These are phyloP conservation scores for Paraplagusia blochii DNA, from an alignment of 2,113 vertebrate genomes.

Conservation along the genomic window DNA sequence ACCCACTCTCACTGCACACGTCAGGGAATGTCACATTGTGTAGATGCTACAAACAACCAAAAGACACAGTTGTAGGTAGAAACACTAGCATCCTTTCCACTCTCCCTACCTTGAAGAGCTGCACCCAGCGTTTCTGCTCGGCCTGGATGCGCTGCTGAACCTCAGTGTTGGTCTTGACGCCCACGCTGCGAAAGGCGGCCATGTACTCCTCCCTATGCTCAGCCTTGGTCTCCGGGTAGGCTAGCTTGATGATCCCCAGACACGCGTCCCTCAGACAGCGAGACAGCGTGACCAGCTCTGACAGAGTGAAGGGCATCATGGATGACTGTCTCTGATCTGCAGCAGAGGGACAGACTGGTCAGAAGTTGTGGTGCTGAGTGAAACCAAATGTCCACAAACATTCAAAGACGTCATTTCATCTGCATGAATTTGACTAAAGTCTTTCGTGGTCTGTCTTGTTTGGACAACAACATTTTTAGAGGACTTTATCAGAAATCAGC, in stretches of 20 bases:
- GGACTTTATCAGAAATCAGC: neutral
- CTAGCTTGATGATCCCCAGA: slow-evolving; percentile 95
- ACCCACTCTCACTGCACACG: no score
- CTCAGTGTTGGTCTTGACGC: slow-evolving; percentile 84
- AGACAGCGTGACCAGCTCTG: slow-evolving; percentile 88
- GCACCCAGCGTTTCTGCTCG: slow-evolving; percentile 93
- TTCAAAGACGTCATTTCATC: neutral
- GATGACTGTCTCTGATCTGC: slow-evolving; percentile 87
- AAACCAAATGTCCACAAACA: neutral
- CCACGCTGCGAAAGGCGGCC: slow-evolving; percentile 88
- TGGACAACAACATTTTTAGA: neutral
- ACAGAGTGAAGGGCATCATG: slow-evolving; percentile 96
- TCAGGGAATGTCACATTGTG: no score
- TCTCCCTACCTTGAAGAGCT: slow-evolving; percentile 95
- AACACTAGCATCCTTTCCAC: no score
- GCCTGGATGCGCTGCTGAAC: slow-evolving; percentile 89
- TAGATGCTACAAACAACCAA: no score
- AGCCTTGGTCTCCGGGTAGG: slow-evolving; percentile 92
- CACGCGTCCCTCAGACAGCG: slow-evolving; percentile 93
- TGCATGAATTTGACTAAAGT: neutral
- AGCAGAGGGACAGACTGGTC: slow-evolving; percentile 14
- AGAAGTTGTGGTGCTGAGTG: neutral
- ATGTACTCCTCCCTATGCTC: slow-evolving; percentile 93
- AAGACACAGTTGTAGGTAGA: no score
- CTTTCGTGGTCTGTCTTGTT: neutral